Conservation (phyloP, 2,888 invertebrate genomes). For the Cryptocheilus praepositus region DNA sequence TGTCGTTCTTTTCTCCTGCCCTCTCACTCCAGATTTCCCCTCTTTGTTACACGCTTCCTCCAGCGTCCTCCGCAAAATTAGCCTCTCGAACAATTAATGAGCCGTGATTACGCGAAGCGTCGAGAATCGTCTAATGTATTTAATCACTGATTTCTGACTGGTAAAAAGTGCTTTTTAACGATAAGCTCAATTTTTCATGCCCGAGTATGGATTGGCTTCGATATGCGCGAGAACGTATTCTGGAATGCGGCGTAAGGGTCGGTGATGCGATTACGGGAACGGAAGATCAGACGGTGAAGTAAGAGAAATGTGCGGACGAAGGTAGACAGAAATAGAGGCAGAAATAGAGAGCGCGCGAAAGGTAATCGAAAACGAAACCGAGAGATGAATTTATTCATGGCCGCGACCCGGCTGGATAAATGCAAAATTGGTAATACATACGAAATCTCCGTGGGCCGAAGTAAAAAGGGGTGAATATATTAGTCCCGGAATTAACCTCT, state of each 20-base stretch:
- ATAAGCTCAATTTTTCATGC: neutral
- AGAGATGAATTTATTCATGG: slow-evolving; percentile 75
- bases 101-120: slow-evolving; percentile 5
- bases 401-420: slow-evolving; percentile 69
- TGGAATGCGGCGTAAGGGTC: too few relatives aligned
- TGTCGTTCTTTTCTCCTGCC: slow-evolving; percentile 5
- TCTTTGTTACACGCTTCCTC: neutral
- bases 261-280: too few relatives aligned
- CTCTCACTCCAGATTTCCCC: neutral
- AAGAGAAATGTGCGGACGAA: neutral
- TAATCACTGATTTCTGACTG: neutral
- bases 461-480: slow-evolving; percentile 76
- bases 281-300: neutral
- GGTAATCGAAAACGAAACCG: slow-evolving; percentile 67
- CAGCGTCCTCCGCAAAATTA: slow-evolving; percentile 1
- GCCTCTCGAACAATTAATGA: slow-evolving; percentile 8
- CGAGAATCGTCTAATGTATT: slow-evolving; percentile 3
- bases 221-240: neutral
- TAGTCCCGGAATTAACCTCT: slow-evolving; percentile 72
- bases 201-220: neutral
- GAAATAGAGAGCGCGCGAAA: slow-evolving; percentile 14
- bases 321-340: slow-evolving; percentile 18
- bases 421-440: slow-evolving; percentile 76
- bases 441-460: slow-evolving; percentile 74
- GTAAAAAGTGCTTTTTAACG: neutral